Conservation (phyloP, 2,888 invertebrate genomes). For the Metellina segmentata region DNA sequence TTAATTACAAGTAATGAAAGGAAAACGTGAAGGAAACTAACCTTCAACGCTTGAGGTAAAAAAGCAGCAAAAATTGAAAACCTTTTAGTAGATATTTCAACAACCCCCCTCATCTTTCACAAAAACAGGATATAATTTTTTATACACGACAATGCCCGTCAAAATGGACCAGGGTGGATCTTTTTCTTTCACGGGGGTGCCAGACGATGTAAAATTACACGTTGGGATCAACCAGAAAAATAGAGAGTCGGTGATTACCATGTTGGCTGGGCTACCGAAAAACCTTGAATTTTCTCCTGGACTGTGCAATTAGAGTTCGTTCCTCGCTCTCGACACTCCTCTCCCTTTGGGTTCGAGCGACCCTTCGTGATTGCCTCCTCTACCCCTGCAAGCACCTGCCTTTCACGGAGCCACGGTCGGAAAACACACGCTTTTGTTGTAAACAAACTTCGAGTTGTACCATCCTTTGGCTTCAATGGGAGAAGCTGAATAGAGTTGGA, state of each 20-base stretch:
- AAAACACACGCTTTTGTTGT: constrained; percentile 3
- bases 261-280: constrained; percentile 50
- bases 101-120: constrained; percentile 1
- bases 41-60: too few species aligned
- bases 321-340: constrained; percentile 9
- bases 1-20: too few species aligned
- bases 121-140: constrained; percentile 32
- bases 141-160: constrained; percentile 13
- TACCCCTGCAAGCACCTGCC: neutral
- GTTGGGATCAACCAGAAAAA: constrained; percentile 39
- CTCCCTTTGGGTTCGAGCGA: constrained; percentile 27
- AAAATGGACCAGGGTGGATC: constrained; percentile 15
- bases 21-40: too few species aligned
- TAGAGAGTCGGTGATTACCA: constrained; percentile 56
- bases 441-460: constrained; percentile 18
- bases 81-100: constrained; percentile 16
- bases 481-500: neutral
- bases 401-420: neutral
- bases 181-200: neutral
- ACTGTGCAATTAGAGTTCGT: constrained; percentile 45
- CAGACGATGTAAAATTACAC: constrained; percentile 50
- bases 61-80: too few species aligned
- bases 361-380: constrained; percentile 27
- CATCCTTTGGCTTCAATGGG: neutral
- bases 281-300: constrained; percentile 31